A percentile compares a stretch with the other conserved stretches of the same genome.
These are phyloP conservation scores for Itoplectis maculator DNA, from an alignment of 2,888 invertebrate species.

Conservation along the genomic window DNA sequence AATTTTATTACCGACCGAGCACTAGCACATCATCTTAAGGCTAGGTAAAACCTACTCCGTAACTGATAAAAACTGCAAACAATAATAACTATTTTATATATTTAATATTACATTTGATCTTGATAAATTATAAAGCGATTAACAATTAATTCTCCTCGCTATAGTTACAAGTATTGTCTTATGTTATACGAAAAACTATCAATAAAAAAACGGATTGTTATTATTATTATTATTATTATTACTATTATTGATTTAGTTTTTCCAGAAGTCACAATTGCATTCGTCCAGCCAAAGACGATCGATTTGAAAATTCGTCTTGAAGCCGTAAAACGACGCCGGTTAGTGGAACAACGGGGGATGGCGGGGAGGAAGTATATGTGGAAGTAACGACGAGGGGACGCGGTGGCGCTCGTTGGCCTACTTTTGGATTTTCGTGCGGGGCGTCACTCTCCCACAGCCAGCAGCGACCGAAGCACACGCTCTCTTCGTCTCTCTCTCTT, in stretches of 20 bases:
- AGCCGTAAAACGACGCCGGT: conserved; percentile 48
- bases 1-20: too few relatives aligned
- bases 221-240: background rate
- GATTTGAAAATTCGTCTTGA: conserved; percentile 56
- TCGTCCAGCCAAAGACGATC: conserved; percentile 35
- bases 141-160: too few relatives aligned
- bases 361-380: conserved; percentile 26
- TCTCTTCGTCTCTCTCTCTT: conserved; percentile 19
- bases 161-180: too few relatives aligned
- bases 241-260: too few relatives aligned
- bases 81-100: too few relatives aligned
- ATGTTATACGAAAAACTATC: too few relatives aligned
- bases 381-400: conserved; percentile 35
- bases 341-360: background rate
- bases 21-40: too few relatives aligned
- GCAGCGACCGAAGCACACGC: conserved; percentile 31
- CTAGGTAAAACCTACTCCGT: too few relatives aligned
- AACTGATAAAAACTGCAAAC: too few relatives aligned
- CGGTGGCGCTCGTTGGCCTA: conserved; percentile 59
- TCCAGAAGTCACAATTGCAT: conserved; percentile 31
- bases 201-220: too few relatives aligned
- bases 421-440: conserved; percentile 62
- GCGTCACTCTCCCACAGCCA: conserved; percentile 20
- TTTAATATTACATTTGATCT: too few relatives aligned
- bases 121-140: too few relatives aligned